These are phyloP conservation scores for Drosophila pachea DNA, from an alignment of 1,140 invertebrate genomes.

Conservation along the genomic window DNA sequence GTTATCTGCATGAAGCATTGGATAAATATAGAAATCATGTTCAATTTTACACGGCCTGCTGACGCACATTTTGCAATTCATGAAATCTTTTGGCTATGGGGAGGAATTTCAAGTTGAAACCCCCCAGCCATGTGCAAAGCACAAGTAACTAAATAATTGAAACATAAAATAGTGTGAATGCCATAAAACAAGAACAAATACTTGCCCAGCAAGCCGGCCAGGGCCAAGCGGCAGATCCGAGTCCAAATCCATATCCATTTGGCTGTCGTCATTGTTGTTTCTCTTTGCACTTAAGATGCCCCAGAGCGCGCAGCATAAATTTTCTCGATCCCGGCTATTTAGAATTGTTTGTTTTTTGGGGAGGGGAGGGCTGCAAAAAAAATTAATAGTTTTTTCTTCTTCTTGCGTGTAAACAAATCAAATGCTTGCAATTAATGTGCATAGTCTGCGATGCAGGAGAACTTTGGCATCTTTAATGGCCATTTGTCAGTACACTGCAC, in stretches of 20 bases:
- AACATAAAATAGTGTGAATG: slow-evolving; percentile 57
- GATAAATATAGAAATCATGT: slow-evolving; percentile 36
- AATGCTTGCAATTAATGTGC: slow-evolving; percentile 67
- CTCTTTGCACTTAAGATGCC: slow-evolving; percentile 70
- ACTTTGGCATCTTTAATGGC: slow-evolving; percentile 41
- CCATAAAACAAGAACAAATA: slow-evolving; percentile 52
- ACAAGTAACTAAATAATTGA: background rate
- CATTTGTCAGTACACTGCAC: slow-evolving; percentile 44
- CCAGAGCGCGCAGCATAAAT: slow-evolving; percentile 44
- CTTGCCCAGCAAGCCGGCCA: slow-evolving; percentile 67
- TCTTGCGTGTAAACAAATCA: slow-evolving; percentile 62
- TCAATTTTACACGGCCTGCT: slow-evolving; percentile 5
- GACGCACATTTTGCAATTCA: slow-evolving; percentile 19
- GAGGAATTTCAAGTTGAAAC: slow-evolving; percentile 20
- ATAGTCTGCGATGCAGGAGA: slow-evolving; percentile 6
- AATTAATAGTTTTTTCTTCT: slow-evolving; percentile 15
- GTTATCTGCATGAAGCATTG: slow-evolving; percentile 16
- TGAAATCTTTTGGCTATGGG: slow-evolving; percentile 10
- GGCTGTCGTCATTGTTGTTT: slow-evolving; percentile 74
- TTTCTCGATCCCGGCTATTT: slow-evolving; percentile 18
- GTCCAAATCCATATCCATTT: slow-evolving; percentile 76
- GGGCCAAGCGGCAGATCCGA: slow-evolving; percentile 42
- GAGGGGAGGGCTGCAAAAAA: slow-evolving; percentile 9
- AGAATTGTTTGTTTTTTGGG: slow-evolving; percentile 60
- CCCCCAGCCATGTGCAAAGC: slow-evolving; percentile 8